phyloP scores from a whole-genome alignment of 2,113 vertebrate species.

The Coregonus clupeaformis region DNA sequence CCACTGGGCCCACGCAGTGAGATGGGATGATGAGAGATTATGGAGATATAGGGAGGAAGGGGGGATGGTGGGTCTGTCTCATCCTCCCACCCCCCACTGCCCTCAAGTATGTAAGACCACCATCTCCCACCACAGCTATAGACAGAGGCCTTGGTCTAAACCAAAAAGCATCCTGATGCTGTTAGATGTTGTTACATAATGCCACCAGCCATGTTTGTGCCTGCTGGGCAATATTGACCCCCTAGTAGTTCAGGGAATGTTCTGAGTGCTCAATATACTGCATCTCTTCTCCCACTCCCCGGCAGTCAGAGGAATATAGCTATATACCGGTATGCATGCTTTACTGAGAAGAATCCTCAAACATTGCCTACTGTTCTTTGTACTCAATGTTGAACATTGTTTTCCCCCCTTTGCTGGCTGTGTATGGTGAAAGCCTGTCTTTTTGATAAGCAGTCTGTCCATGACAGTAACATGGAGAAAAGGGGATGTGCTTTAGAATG shows the following conservation, averaged over 20 bases:
- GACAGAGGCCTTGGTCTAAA: background rate
- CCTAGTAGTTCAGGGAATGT: background rate
- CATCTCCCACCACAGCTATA: constrained; percentile 10
- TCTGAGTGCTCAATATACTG: background rate
- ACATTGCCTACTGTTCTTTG: background rate
- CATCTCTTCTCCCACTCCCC: background rate
- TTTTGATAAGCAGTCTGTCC: background rate
- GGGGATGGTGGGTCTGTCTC: background rate
- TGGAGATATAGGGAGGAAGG: background rate
- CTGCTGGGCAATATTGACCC: background rate
- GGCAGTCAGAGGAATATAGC: background rate
- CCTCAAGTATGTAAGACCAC: background rate
- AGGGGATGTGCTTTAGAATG: background rate
- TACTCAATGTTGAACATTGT: too few species aligned
- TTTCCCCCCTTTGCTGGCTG: background rate
- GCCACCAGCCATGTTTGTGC: background rate
- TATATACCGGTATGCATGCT: background rate
- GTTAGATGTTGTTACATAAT: too few species aligned
- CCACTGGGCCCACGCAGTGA: background rate
- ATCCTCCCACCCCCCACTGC: background rate
- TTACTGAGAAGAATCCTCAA: background rate
- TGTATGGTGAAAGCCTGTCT: background rate
- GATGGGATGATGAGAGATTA: constrained; percentile 52
- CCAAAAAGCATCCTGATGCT: too few species aligned
- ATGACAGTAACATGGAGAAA: background rate